Conservation (phyloP, 2,888 invertebrate genomes). For the Heteromyza rotundicornis region DNA sequence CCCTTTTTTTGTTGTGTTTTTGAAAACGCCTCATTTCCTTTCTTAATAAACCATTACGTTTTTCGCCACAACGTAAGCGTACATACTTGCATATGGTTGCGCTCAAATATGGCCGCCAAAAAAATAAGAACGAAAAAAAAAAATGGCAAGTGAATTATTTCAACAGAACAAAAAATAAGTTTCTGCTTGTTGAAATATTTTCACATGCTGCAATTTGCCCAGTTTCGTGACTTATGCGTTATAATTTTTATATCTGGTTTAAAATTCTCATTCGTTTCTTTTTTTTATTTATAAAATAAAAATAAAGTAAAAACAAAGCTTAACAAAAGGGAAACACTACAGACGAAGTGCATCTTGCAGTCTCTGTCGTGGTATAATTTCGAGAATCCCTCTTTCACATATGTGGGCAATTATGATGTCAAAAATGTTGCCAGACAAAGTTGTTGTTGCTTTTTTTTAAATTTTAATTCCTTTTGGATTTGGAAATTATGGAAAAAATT, state of each 20-base stretch:
- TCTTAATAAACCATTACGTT: slow-evolving; percentile 42
- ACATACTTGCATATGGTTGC: not conserved
- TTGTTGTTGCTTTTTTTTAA: not conserved
- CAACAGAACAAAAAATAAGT: slow-evolving; percentile 17
- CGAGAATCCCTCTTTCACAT: slow-evolving; percentile 24
- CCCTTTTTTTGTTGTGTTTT: not conserved
- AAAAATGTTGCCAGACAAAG: slow-evolving; percentile 43
- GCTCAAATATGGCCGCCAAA: slow-evolving; percentile 39
- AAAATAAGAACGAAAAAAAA: not conserved
- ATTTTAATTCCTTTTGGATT: not conserved
- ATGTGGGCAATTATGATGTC: slow-evolving; percentile 57
- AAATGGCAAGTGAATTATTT: too few species aligned
- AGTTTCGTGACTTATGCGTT: slow-evolving; percentile 52
- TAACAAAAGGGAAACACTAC: not conserved
- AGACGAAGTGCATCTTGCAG: not conserved
- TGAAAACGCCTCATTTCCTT: slow-evolving; percentile 31
- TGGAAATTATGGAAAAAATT: too few species aligned
- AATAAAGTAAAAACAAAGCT: slow-evolving; percentile 7
- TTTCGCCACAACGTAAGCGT: not conserved
- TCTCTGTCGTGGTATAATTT: too few species aligned
- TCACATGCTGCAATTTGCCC: slow-evolving; percentile 28
- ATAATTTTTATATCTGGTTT: slow-evolving; percentile 44
- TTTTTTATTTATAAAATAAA: slow-evolving; percentile 37
- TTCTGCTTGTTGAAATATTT: slow-evolving; percentile 39
- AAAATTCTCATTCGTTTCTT: slow-evolving; percentile 32